Conservation (phyloP, 2,797 vertebrate genomes). For the Linurgus olivaceus region DNA sequence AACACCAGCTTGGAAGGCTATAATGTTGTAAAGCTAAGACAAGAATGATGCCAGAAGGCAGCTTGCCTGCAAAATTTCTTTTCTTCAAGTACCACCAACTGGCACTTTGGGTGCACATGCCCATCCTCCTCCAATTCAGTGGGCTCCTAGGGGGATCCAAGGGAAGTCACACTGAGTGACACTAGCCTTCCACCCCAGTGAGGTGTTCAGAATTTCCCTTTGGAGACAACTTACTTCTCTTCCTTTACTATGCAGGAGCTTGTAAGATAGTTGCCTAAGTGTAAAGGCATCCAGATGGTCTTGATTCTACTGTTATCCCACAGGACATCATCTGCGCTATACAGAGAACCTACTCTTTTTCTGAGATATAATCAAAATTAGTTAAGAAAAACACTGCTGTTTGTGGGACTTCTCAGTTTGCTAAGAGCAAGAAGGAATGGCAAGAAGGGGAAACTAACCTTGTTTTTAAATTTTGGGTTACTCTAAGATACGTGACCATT, state of each 20-base stretch:
- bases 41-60: not conserved
- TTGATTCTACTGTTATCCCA: not conserved
- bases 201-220: not conserved
- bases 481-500: not conserved
- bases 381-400: not conserved
- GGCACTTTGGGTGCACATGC: not conserved
- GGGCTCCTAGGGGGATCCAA: not conserved
- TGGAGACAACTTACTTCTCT: not conserved
- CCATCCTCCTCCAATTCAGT: not conserved
- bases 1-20: not conserved
- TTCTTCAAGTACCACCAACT: not conserved
- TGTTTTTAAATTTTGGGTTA: not conserved
- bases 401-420: not conserved
- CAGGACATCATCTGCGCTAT: not conserved
- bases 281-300: not conserved
- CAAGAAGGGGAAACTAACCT: not conserved
- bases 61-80: not conserved
- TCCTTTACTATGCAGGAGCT: not conserved
- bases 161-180: not conserved
- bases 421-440: not conserved
- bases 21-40: not conserved
- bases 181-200: not conserved
- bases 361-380: not conserved
- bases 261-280: not conserved
- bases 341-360: not conserved